Conservation (phyloP, 1,140 invertebrate genomes). For the Zaprionus vittiger region DNA sequence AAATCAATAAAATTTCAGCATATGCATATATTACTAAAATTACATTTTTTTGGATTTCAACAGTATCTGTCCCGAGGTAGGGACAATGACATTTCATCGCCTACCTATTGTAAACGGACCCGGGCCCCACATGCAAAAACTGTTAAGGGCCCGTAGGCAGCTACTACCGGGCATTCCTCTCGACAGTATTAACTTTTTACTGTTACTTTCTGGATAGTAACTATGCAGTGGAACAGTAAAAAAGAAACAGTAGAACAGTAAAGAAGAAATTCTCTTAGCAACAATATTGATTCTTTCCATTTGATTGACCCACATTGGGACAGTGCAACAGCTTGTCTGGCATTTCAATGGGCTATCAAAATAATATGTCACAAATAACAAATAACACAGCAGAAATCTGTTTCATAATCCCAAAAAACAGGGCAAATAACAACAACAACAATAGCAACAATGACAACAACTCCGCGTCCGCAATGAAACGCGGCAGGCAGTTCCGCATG, state of each 20-base stretch:
- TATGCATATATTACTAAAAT: too few species aligned
- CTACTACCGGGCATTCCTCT: too few species aligned
- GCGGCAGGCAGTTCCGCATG: constrained; percentile 58
- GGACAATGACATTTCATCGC: too few species aligned
- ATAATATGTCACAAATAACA: constrained; percentile 55
- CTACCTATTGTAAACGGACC: too few species aligned
- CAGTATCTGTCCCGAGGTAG: too few species aligned
- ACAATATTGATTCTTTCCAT: constrained; percentile 3
- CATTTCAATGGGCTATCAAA: constrained; percentile 10
- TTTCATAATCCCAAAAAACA: constrained; percentile 68
- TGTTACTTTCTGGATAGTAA: not conserved
- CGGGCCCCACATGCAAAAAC: too few species aligned
- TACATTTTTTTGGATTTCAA: too few species aligned
- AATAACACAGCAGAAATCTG: constrained; percentile 43
- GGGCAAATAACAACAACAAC: constrained; percentile 47
- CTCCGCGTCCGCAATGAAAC: constrained; percentile 35
- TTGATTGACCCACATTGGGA: constrained; percentile 25
- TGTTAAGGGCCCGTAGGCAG: too few species aligned
- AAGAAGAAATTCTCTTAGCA: not conserved
- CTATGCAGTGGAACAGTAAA: not conserved
- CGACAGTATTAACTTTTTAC: not conserved
- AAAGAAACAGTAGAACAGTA: not conserved
- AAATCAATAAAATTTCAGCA: too few species aligned
- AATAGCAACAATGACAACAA: not conserved
- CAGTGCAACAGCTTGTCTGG: constrained; percentile 1